Base-by-base conservation (phyloP, 2,888 invertebrate genomes). In the Gastrophysa polygoni region DNA sequence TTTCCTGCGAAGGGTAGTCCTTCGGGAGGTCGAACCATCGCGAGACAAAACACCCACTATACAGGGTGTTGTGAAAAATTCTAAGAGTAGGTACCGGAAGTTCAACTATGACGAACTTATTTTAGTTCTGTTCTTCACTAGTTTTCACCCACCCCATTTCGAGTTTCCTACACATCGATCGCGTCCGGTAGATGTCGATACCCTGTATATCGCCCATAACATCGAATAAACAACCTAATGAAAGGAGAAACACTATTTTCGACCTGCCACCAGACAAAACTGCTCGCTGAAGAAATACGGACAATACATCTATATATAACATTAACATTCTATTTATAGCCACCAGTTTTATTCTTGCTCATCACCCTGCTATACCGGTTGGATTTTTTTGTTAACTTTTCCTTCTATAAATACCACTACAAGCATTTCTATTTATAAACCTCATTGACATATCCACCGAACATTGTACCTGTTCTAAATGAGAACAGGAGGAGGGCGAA, bases 401-500 rank as follows among this genome's bases (percentile, higher is more conserved):
- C 66, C 16, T 69, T 73, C 75, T 74, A 75, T 71, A 75, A 75
- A 75, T 75, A 75, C 67, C 72, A 57, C 61, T 67, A 65, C 70
- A 71, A 70, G 73, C 71, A 73, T 73, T 73, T 72, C 74, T 74
- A 74, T 74, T 73, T 73, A 71, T 72, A 74, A 64, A 66, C 57
- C 48, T 59, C 59, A 59, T 65, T 74, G 73, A 73, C 71, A 73
- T 74, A 74, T 72, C 72, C 28, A 17, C n/a, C n/a, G n/a, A n/a
- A n/a, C n/a, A n/a, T n/a, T 29, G 51, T 51, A 54, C 43, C 17
- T 38, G 38, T 38, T 38, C 38, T 38, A 14, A 38, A 38, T 38
- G 38, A 38, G 14, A 38, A 38, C 38, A 38, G 10, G 38, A 38
- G 7, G 7, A 24, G 3, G 24, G 7, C 4, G 7, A 24, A 24